Base-by-base conservation (phyloP, 2,797 vertebrate species). In the Arnoldichthys spilopterus region DNA sequence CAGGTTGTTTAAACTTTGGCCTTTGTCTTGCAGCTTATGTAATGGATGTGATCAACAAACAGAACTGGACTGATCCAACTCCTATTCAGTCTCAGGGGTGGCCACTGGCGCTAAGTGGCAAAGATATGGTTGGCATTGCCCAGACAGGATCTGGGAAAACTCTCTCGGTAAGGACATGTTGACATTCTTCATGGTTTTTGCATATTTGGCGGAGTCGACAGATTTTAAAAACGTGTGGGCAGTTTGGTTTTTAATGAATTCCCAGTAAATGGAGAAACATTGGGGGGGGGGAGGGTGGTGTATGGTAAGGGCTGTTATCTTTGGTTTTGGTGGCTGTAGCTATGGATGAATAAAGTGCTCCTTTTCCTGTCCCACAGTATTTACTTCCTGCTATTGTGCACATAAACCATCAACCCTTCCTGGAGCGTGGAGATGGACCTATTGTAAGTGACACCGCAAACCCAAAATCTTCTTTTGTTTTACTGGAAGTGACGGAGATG, bases 111-210 rank as follows among this genome's bases (percentile, higher is more conserved):
- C 90, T 99, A 45, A 97, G 97, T 90, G 98, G 97, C 62, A 88
- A 96, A 84, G 98, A 98, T 84, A 98, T 99, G 98, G 98, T 99
- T 30, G 98, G 98, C 88, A 98, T 99, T 81, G 98, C 98, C 24
- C 97, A 98, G 91, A 99, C 97, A 24, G 98, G 98, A 81, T 99
- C 97, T 84, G 97, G 98, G 72, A 99, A 99, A 90, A 99, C 97
- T 0, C 91, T 99, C 13, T 96, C 97, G 34, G 98, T 99, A 94
- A 95, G 96, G 93, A 0, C 0, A 0, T 0, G 1, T 71, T 62
- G 51, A 1, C 8, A 2, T 2, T 20, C 4, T 4, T 72, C 7
- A 0, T 61, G 3, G 5, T 32, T 32, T 7, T 58, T 13, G 11
- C 15, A 24, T 24, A 11, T n/a, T 54, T 9, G 12, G 11, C 11